Percentiles rank a stretch among this genome's conserved stretches.
Conservation (phyloP, 2,888 invertebrate species). For the Agrilus biguttatus region DNA sequence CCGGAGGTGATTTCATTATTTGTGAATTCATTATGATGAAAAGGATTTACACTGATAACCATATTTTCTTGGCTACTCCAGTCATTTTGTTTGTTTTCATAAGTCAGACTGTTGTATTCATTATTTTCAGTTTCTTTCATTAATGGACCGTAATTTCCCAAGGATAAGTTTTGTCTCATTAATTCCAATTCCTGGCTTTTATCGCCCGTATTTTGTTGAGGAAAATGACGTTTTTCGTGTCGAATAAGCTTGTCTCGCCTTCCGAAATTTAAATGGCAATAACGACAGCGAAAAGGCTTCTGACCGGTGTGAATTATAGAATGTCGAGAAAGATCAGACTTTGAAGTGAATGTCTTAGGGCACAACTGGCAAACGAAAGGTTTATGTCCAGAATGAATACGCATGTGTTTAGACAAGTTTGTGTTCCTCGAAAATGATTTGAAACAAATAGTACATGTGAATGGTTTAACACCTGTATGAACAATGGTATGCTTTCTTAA, state of each 20-base stretch:
- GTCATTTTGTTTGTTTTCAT: slow-evolving; percentile 15
- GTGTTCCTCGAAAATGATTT: slow-evolving; percentile 66
- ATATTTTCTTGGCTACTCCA: slow-evolving; percentile 33
- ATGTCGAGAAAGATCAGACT: slow-evolving; percentile 51
- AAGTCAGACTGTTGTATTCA: slow-evolving; percentile 4
- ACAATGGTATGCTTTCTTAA: slow-evolving; percentile 61
- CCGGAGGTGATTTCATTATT: slow-evolving; percentile 15
- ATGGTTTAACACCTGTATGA: slow-evolving; percentile 62
- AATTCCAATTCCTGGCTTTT: slow-evolving; percentile 22
- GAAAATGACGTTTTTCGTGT: slow-evolving; percentile 49
- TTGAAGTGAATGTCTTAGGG: slow-evolving; percentile 56
- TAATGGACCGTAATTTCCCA: slow-evolving; percentile 14
- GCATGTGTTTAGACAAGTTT: slow-evolving; percentile 60
- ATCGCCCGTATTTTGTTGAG: slow-evolving; percentile 23
- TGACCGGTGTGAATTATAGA: slow-evolving; percentile 50
- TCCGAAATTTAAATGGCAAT: slow-evolving; percentile 51
- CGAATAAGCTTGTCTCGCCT: slow-evolving; percentile 53
- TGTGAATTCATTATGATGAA: slow-evolving; percentile 30
- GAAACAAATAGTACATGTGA: slow-evolving; percentile 54
- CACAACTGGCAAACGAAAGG: slow-evolving; percentile 60
- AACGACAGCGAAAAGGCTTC: slow-evolving; percentile 49
- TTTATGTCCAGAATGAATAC: slow-evolving; percentile 56
- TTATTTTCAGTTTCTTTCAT: slow-evolving; percentile 7
- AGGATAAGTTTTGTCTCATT: slow-evolving; percentile 21
- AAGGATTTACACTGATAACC: slow-evolving; percentile 47